phyloP scores from a whole-genome alignment of 2,797 vertebrate species.

The Bufotes viridis region DNA sequence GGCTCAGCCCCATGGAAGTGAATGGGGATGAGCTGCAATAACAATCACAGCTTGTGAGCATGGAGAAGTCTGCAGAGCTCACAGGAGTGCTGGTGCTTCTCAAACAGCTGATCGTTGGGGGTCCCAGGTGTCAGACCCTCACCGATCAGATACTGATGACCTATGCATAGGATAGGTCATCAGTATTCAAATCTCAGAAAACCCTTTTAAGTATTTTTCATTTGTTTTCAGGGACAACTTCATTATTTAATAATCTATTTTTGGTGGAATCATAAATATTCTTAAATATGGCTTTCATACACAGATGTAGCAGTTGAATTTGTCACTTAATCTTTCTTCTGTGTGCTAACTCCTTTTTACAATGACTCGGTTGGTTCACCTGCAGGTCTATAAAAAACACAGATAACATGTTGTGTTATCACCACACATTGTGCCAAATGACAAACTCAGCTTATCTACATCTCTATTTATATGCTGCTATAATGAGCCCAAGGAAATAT shows the following conservation, averaged over 20 bases:
- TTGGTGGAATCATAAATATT: background rate
- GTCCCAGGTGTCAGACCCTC: too few species aligned
- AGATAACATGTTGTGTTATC: constrained; percentile 18
- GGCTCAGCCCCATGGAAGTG: too few species aligned
- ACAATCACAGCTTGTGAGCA: too few species aligned
- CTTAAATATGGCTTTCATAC: background rate
- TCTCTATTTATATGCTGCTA: background rate
- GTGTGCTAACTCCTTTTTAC: background rate
- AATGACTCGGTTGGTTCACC: background rate
- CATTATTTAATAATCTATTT: background rate
- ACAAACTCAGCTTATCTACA: constrained; percentile 1
- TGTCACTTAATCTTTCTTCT: background rate
- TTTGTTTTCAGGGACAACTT: background rate
- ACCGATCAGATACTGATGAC: too few species aligned
- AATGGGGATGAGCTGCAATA: too few species aligned
- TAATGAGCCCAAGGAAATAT: constrained; percentile 11
- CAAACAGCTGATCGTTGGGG: too few species aligned
- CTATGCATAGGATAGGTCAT: too few species aligned
- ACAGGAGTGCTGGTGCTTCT: too few species aligned
- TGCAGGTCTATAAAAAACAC: background rate
- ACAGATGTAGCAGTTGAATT: background rate
- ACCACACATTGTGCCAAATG: background rate
- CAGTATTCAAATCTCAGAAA: too few species aligned
- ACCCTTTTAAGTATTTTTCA: background rate
- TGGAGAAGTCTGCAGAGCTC: too few species aligned